Evolutionary conservation across 1,140 invertebrate species (phyloP).

Genomic region (Palaemon carinicauda): DNA sequence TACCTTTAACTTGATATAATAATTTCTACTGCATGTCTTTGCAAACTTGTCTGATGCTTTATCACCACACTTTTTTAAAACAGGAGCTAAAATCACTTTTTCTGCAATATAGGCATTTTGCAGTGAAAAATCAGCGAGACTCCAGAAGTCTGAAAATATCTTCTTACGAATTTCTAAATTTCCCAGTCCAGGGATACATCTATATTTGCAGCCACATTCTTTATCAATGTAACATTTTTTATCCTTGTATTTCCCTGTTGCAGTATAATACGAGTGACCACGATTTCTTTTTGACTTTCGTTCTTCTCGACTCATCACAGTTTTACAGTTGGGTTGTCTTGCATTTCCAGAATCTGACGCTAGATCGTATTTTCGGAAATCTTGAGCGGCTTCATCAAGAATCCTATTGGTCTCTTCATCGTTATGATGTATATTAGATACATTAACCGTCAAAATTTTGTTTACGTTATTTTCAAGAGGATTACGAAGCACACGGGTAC

Average conservation of each 20-base stretch:
- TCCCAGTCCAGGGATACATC: conserved; percentile 28
- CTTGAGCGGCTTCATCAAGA: no score
- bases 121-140: conserved; percentile 18
- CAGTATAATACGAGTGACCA: conserved; percentile 27
- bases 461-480: neutral
- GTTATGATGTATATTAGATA: no score
- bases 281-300: conserved; percentile 27
- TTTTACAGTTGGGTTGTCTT: neutral
- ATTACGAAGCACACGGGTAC: neutral
- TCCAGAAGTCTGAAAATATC: conserved; percentile 32
- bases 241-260: conserved; percentile 25
- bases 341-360: neutral
- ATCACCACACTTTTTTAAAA: neutral
- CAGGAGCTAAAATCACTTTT: conserved; percentile 7
- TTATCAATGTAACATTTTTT: conserved; percentile 24
- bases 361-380: neutral
- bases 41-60: conserved; percentile 5
- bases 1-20: conserved; percentile 30
- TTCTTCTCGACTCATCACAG: conserved; percentile 10
- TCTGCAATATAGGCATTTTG: conserved; percentile 31
- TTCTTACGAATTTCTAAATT: neutral
- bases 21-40: conserved; percentile 18
- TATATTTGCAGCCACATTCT: conserved; percentile 28
- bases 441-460: no score
- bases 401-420: no score